Evolutionary conservation across 2,888 invertebrate genomes (phyloP).

Genomic region (Leptopilina syphax): DNA sequence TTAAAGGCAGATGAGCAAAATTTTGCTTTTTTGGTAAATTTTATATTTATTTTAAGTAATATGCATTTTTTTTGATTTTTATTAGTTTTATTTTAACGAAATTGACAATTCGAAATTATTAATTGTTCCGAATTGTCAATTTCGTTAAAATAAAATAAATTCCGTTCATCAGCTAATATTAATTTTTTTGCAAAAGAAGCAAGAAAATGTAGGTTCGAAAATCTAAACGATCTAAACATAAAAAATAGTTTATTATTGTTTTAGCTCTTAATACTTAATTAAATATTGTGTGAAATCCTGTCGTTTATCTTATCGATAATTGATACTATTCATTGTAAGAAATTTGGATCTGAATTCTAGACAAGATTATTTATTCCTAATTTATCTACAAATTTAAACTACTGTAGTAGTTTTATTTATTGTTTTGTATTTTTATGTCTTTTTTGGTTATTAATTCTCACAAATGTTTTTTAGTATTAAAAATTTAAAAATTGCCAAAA

Average conservation of each 20-base stretch:
- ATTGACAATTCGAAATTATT: no score
- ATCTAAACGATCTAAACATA: neutral
- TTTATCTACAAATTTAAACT: neutral
- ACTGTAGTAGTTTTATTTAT: neutral
- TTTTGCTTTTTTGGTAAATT: neutral
- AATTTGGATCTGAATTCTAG: neutral
- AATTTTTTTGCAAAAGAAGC: no score
- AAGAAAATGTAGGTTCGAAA: neutral
- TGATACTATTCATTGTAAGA: neutral
- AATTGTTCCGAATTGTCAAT: no score
- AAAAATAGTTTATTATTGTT: conserved; percentile 3
- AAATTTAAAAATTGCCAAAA: no score
- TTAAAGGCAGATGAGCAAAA: neutral
- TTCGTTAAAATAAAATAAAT: no score
- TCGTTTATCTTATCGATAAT: conserved; percentile 9
- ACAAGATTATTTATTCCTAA: neutral
- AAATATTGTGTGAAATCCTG: neutral
- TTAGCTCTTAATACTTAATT: neutral
- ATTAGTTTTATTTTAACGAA: no score
- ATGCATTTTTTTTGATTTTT: neutral
- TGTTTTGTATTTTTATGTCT: neutral
- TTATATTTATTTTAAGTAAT: neutral
- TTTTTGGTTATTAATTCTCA: no score
- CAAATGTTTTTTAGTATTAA: no score
- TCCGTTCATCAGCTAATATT: no score